Evolutionary conservation across 1,140 invertebrate species (phyloP).

Genomic region (Sycobia sp.): DNA sequence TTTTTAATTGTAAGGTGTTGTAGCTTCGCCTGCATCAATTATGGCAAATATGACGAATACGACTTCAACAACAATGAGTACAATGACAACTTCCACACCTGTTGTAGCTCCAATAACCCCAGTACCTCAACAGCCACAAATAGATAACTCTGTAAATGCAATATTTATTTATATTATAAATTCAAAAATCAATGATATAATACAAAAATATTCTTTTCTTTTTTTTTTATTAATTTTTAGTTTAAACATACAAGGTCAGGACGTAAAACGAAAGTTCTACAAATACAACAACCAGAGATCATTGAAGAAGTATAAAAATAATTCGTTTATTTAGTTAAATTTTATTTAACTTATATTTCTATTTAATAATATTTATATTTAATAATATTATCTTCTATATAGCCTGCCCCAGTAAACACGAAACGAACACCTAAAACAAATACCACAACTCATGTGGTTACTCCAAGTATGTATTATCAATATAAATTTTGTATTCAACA

Average conservation of each 20-base stretch:
- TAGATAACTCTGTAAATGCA: constrained; percentile 31
- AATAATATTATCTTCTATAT: constrained; percentile 3
- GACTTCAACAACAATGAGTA: constrained; percentile 30
- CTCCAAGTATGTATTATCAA: constrained; percentile 40
- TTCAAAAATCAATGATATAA: too few relatives aligned
- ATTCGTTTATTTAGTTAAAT: constrained; percentile 6
- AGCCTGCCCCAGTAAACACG: constrained; percentile 21
- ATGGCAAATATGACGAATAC: constrained; percentile 29
- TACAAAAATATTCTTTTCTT: neutral
- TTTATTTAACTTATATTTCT: constrained; percentile 1
- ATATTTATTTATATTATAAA: neutral
- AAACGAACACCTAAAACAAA: constrained; percentile 33
- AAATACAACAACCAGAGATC: constrained; percentile 47
- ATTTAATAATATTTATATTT: neutral
- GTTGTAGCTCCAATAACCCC: constrained; percentile 33
- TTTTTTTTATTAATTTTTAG: constrained; percentile 34
- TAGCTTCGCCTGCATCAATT: constrained; percentile 30
- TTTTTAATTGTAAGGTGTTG: constrained; percentile 31
- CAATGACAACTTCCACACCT: constrained; percentile 31
- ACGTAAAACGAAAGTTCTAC: constrained; percentile 43
- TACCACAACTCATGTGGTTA: constrained; percentile 40
- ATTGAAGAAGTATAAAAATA: constrained; percentile 50
- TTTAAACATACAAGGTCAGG: constrained; percentile 41
- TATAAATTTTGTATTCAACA: constrained; percentile 1
- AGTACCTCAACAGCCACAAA: constrained; percentile 36